Conservation (phyloP, 2,797 vertebrate genomes). For the Prionace glauca region DNA sequence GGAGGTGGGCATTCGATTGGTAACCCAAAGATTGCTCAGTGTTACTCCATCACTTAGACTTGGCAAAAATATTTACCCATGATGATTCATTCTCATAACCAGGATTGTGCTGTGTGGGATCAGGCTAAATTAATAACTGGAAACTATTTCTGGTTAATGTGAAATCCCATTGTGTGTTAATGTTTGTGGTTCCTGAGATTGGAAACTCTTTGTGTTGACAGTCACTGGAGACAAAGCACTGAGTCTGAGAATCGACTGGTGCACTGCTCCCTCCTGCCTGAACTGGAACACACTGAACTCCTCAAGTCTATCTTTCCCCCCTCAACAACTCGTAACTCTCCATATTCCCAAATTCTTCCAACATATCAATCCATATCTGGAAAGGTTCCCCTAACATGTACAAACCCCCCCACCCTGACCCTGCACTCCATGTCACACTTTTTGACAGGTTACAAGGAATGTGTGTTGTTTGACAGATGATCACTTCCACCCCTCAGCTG, state of each 20-base stretch:
- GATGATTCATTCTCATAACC: background rate
- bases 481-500: background rate
- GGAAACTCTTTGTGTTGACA: background rate
- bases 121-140: background rate
- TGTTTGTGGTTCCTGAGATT: background rate
- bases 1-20: background rate
- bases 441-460: too few species aligned
- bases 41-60: background rate
- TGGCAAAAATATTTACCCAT: background rate
- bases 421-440: too few species aligned
- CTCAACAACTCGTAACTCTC: background rate
- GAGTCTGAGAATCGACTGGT: background rate
- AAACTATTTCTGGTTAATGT: background rate
- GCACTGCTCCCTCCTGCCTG: background rate
- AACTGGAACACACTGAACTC: background rate
- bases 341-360: background rate
- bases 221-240: background rate
- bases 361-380: background rate
- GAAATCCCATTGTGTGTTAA: background rate
- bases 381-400: background rate
- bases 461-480: too few species aligned
- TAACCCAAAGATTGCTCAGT: background rate
- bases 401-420: too few species aligned
- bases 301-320: background rate
- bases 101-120: background rate